Evolutionary conservation across 2,888 invertebrate genomes (phyloP).

Genomic region (Idaea aversata): DNA sequence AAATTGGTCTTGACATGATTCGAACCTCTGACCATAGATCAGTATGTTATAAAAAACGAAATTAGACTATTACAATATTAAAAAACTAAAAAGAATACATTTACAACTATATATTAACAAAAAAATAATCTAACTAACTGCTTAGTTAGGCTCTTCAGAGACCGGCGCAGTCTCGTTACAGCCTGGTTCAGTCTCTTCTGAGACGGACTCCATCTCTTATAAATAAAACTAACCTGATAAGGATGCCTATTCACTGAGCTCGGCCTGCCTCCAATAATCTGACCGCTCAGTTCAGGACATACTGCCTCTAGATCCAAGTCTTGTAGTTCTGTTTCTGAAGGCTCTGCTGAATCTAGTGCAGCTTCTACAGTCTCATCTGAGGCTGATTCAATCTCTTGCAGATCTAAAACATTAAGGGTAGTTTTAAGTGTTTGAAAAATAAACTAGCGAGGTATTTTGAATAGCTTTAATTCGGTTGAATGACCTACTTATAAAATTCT

Average conservation of each 20-base stretch:
- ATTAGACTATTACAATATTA: too few relatives aligned
- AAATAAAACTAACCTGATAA: constrained; percentile 47
- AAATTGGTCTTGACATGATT: too few relatives aligned
- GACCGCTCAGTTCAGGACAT: constrained; percentile 69
- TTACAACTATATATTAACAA: too few relatives aligned
- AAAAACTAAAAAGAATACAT: too few relatives aligned
- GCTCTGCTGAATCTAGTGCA: constrained; percentile 9
- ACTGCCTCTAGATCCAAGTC: constrained; percentile 56
- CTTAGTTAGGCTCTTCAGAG: too few relatives aligned
- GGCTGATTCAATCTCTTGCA: constrained; percentile 55
- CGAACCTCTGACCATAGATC: too few relatives aligned
- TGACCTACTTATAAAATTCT: too few relatives aligned
- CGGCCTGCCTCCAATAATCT: constrained; percentile 69
- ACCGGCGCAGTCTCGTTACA: too few relatives aligned
- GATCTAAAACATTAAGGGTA: constrained; percentile 44
- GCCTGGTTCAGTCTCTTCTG: too few relatives aligned
- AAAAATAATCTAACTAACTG: too few relatives aligned
- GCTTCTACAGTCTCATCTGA: constrained; percentile 33
- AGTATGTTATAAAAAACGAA: too few relatives aligned
- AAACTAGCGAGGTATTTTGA: not conserved
- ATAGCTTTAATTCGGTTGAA: too few relatives aligned
- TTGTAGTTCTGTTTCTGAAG: constrained; percentile 41
- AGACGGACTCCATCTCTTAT: not conserved
- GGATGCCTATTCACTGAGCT: constrained; percentile 68
- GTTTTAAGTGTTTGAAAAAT: not conserved